Percentiles rank a stretch among this genome's conserved stretches.
phyloP scores from a whole-genome alignment of 1,140 invertebrate species.

The Parasteatoda tepidariorum region DNA sequence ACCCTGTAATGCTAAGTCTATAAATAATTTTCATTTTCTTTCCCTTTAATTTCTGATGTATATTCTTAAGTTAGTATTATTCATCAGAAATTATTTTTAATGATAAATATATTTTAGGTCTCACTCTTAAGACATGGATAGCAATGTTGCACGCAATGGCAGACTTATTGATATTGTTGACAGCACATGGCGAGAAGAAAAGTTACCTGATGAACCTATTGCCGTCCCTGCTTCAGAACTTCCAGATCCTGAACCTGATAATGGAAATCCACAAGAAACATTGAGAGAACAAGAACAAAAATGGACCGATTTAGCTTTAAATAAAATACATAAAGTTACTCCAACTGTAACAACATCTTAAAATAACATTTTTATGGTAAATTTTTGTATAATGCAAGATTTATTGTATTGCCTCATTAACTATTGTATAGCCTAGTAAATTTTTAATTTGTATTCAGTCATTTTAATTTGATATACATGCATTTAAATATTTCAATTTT shows the following conservation, averaged over 20 bases:
- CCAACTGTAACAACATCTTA: background rate
- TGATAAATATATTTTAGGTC: no score
- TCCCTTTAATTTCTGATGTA: no score
- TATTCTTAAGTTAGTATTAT: no score
- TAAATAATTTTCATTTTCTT: no score
- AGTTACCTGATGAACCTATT: constrained; percentile 90
- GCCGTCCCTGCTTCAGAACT: constrained; percentile 86
- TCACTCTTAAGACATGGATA: no score
- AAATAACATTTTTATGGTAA: background rate
- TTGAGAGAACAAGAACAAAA: constrained; percentile 90
- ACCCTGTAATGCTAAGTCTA: no score
- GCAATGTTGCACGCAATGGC: constrained; percentile 76
- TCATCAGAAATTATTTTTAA: no score
- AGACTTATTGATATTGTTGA: constrained; percentile 89
- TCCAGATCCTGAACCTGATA: constrained; percentile 93
- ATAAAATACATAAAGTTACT: constrained; percentile 63
- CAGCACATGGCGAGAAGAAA: constrained; percentile 87
- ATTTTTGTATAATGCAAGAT: background rate
- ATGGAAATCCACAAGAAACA: constrained; percentile 88
- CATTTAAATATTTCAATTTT: no score
- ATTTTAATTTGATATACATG: no score
- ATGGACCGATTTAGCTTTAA: constrained; percentile 84
- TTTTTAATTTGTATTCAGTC: no score
- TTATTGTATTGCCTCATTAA: no score
- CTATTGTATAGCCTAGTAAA: no score